A percentile compares a stretch with the other conserved stretches of the same genome.
phyloP scores from a whole-genome alignment of 2,797 vertebrate species.

The Manis javanica region DNA sequence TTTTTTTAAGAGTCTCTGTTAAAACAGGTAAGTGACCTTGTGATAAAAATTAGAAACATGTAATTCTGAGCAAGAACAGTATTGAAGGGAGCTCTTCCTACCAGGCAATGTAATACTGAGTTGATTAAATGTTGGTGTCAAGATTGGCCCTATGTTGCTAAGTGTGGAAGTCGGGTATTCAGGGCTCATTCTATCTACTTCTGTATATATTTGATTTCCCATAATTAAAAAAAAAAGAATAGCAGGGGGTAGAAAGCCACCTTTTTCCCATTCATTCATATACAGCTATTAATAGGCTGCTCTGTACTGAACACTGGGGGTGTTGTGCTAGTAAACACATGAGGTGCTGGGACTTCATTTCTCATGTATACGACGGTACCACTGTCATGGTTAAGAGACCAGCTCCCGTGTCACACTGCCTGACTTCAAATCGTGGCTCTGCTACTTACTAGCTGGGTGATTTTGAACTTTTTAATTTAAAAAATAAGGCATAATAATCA shows the following conservation, averaged over 20 bases:
- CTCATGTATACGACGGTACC: background rate
- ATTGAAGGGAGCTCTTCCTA: background rate
- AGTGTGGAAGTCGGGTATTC: background rate
- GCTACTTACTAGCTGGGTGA: background rate
- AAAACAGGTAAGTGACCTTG: background rate
- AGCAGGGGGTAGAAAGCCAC: background rate
- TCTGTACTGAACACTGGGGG: background rate
- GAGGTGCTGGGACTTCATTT: background rate
- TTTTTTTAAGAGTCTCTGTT: background rate
- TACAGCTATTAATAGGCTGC: background rate
- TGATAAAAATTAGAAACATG: background rate
- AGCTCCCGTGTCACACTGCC: background rate
- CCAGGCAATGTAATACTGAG: background rate
- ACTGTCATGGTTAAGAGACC: background rate
- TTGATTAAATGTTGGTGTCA: background rate
- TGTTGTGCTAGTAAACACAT: background rate
- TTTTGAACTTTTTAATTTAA: background rate
- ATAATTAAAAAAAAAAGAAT: background rate
- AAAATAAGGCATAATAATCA: background rate
- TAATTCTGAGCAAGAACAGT: background rate
- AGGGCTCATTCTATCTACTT: background rate
- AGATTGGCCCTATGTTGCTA: background rate
- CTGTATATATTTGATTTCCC: background rate
- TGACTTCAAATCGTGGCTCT: background rate
- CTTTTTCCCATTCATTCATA: background rate